These are phyloP conservation scores for Lydus trimaculatus DNA, from an alignment of 2,888 invertebrate species.

Conservation along the genomic window DNA sequence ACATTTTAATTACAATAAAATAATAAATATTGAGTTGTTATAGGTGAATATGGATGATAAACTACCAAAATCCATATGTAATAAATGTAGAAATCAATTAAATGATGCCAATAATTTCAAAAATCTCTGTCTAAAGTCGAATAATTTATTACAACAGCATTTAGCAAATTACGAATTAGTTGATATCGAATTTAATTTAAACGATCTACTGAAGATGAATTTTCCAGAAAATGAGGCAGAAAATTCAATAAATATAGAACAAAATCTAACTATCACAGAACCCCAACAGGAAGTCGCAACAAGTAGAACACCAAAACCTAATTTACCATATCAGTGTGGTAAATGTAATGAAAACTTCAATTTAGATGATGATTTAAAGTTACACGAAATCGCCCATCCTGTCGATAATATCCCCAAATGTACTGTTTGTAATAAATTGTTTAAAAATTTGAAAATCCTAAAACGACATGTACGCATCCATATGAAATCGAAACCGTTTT, in stretches of 20 bases:
- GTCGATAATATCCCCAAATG: constrained; percentile 44
- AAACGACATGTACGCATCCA: constrained; percentile 52
- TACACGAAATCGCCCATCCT: constrained; percentile 50
- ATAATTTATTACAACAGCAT: constrained; percentile 43
- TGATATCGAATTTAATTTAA: constrained; percentile 40
- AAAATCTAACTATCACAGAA: constrained; percentile 22
- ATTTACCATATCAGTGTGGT: constrained; percentile 39
- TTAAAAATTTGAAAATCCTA: constrained; percentile 48
- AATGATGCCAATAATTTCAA: constrained; percentile 45
- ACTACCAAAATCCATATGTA: constrained; percentile 47
- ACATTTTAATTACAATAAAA: constrained; percentile 6
- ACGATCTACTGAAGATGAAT: constrained; percentile 36
- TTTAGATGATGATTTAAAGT: constrained; percentile 46
- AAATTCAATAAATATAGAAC: constrained; percentile 34
- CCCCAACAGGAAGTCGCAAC: constrained; percentile 4
- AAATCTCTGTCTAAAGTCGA: constrained; percentile 47
- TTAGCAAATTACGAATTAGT: constrained; percentile 37
- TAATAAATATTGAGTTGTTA: constrained; percentile 26
- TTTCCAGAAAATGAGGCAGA: constrained; percentile 26
- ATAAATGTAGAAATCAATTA: constrained; percentile 45
- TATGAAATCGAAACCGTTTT: constrained; percentile 50
- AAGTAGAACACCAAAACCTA: constrained; percentile 15
- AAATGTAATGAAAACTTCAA: constrained; percentile 47
- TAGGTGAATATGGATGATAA: constrained; percentile 45
- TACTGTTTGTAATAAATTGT: constrained; percentile 49